Evolutionary conservation across 2,113 vertebrate genomes (phyloP).

Genomic region (Lophochroa leadbeateri): DNA sequence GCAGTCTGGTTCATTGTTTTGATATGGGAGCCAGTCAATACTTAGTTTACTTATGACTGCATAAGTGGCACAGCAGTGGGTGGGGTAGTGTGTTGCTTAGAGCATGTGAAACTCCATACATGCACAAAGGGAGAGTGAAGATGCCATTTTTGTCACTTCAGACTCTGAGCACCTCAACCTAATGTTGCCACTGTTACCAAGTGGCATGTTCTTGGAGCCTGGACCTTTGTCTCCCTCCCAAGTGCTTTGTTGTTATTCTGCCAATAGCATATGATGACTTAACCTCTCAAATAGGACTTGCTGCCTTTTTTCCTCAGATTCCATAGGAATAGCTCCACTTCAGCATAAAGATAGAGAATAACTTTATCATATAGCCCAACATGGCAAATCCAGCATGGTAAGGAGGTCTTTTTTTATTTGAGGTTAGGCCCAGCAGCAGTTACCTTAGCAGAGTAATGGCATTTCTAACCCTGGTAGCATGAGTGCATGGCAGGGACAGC

Average conservation of each 20-base stretch:
- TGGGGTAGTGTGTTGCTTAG: rapidly evolving
- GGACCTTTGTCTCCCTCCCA: neutral
- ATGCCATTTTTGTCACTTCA: slow-evolving; percentile 13
- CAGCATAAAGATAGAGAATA: neutral
- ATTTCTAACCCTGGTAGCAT: neutral
- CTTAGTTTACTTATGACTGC: neutral
- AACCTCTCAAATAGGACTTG: neutral
- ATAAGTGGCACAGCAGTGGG: neutral
- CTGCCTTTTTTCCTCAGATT: neutral
- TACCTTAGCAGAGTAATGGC: neutral
- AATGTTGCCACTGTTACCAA: neutral
- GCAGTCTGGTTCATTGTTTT: neutral
- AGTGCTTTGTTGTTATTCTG: slow-evolving; percentile 20
- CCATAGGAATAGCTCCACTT: neutral
- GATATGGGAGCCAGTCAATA: neutral
- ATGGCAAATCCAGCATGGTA: neutral
- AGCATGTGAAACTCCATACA: neutral
- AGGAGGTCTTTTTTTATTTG: neutral
- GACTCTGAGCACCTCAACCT: neutral
- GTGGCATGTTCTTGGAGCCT: neutral
- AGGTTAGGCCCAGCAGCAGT: neutral
- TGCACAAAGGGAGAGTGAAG: neutral
- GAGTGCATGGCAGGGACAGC: neutral
- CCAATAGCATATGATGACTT: neutral
- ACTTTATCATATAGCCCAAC: neutral